A percentile compares a stretch with the other conserved stretches of the same genome.
Evolutionary conservation across 1,140 invertebrate species (phyloP).

Genomic region (Papilio helenus): DNA sequence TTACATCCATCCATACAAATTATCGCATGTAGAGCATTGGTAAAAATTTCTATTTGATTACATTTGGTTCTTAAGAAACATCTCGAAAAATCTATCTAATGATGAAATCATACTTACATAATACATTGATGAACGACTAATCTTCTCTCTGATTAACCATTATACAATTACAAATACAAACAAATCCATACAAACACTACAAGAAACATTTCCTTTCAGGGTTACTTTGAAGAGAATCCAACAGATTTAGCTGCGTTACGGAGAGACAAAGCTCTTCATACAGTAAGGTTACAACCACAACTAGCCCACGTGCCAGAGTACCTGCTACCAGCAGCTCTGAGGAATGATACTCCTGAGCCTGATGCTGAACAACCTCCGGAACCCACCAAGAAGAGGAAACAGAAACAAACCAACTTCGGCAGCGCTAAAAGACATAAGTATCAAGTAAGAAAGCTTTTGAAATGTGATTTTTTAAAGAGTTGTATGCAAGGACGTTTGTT

Average conservation of each 20-base stretch:
- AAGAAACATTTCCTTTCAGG: slow-evolving; percentile 75
- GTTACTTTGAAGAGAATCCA: slow-evolving; percentile 98
- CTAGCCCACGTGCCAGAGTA: slow-evolving; percentile 97
- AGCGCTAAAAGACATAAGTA: slow-evolving; percentile 76
- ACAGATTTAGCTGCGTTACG: slow-evolving; percentile 93
- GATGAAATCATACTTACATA: slow-evolving; percentile 67
- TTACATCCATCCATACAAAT: no score
- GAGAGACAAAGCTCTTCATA: slow-evolving; percentile 96
- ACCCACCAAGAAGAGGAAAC: slow-evolving; percentile 64
- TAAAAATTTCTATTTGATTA: no score
- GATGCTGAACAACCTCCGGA: slow-evolving; percentile 63
- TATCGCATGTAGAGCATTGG: no score
- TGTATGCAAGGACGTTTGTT: no score
- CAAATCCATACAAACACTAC: background rate
- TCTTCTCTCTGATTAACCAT: slow-evolving; percentile 73
- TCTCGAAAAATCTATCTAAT: slow-evolving; percentile 42
- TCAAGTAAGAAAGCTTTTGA: slow-evolving; percentile 57
- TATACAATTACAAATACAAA: slow-evolving; percentile 44
- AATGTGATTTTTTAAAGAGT: no score
- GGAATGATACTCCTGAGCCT: slow-evolving; percentile 81
- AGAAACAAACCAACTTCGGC: slow-evolving; percentile 62
- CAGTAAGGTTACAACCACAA: slow-evolving; percentile 92
- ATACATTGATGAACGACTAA: slow-evolving; percentile 78
- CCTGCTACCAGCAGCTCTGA: slow-evolving; percentile 91
- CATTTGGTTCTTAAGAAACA: background rate